Percentiles rank a stretch among this genome's conserved stretches.
Evolutionary conservation across 2,113 vertebrate genomes (phyloP).

Genomic region (Trachemys scripta): DNA sequence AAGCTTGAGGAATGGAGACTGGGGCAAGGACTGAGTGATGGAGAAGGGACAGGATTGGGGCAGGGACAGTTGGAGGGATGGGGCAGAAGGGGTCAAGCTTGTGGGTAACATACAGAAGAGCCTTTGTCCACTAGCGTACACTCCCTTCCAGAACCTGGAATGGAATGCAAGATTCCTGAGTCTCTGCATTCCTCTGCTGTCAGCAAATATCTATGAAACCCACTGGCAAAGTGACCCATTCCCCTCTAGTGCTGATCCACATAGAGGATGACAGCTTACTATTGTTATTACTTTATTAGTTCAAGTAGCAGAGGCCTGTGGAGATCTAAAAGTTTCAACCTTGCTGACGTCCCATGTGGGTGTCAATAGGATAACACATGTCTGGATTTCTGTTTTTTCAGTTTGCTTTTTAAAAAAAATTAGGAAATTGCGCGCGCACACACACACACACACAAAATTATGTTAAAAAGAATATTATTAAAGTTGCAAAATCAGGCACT

Average conservation of each 20-base stretch:
- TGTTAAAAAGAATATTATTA: background rate
- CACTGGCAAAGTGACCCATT: conserved; percentile 41
- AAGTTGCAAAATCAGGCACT: background rate
- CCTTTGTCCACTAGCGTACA: background rate
- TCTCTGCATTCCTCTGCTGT: background rate
- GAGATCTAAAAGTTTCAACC: background rate
- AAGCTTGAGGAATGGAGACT: background rate
- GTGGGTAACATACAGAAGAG: background rate
- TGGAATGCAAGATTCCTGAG: too few species aligned
- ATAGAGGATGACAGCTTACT: conserved; percentile 50
- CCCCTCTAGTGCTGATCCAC: conserved; percentile 54
- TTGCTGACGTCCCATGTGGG: background rate
- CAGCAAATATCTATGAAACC: conserved; percentile 40
- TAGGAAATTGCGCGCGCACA: background rate
- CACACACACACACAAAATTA: background rate
- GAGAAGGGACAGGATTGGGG: background rate
- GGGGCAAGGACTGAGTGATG: background rate
- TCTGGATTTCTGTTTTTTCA: background rate
- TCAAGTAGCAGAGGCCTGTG: background rate
- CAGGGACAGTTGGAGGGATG: background rate
- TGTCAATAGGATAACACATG: rapidly evolving
- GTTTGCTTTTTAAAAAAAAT: background rate
- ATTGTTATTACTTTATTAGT: conserved; percentile 35
- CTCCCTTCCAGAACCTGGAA: too few species aligned
- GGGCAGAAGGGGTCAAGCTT: background rate